These are phyloP conservation scores for Rutpela maculata DNA, from an alignment of 2,888 invertebrate genomes.

Conservation along the genomic window DNA sequence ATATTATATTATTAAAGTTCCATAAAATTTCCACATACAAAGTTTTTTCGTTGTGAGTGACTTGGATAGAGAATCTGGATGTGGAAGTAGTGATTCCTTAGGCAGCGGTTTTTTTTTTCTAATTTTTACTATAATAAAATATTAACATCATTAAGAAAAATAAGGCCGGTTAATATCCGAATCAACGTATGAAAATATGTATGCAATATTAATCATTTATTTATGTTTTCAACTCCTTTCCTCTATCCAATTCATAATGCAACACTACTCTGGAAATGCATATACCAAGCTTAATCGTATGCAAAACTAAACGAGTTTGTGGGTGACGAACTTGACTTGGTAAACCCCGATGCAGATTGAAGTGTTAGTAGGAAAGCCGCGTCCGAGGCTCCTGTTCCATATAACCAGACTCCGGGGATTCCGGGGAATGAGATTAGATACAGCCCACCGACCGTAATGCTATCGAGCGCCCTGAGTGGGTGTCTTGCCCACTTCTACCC, in stretches of 20 bases:
- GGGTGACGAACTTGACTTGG: neutral
- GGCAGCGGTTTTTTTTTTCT: no score
- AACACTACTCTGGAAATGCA: neutral
- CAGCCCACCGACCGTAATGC: slow-evolving; percentile 1
- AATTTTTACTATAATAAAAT: no score
- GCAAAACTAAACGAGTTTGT: neutral
- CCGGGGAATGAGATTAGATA: slow-evolving; percentile 27
- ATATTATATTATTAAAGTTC: no score
- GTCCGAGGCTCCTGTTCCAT: slow-evolving; percentile 8
- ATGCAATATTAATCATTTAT: no score
- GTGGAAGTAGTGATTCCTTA: no score
- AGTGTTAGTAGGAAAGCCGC: slow-evolving; percentile 10
- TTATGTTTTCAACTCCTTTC: no score
- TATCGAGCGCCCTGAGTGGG: neutral
- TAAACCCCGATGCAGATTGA: slow-evolving; percentile 18
- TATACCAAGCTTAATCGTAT: neutral
- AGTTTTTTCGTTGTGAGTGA: no score
- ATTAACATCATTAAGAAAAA: no score
- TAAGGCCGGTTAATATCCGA: no score
- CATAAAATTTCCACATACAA: no score
- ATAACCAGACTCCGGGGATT: slow-evolving; percentile 30
- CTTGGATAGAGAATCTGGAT: no score
- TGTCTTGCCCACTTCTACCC: neutral
- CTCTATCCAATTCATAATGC: neutral
- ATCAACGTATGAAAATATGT: no score